Base-by-base conservation (phyloP, 1,140 invertebrate species). In the Magallana ariakensis region DNA sequence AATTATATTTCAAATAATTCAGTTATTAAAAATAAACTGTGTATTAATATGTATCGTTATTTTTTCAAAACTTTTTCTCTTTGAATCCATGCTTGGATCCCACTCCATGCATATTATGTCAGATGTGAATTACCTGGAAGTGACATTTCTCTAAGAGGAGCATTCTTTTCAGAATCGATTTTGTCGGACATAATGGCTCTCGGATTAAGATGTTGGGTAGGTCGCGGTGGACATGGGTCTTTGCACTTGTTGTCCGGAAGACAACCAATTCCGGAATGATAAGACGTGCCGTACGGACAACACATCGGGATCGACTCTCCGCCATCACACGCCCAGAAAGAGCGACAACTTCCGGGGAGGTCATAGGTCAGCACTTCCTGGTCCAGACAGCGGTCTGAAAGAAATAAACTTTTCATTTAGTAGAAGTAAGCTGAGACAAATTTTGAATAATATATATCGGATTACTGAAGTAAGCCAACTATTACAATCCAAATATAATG, bases 371-470 rank as follows among this genome's bases (percentile, higher is more conserved):
- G 58, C 15, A 88, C 60, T 5, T 83, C 62, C 62, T 19, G 86
- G n/a, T 86, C 85, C 26, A 75, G 80, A 85, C 90, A 90, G 70
- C 85, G 89, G 57, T 90, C 90, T 90, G 83, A 60, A 90, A 89
- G 87, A 88, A 89, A 87, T 75, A 83, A 83, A 87, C 82, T 75
- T 75, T 46, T 26, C 54, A 83, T 87, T 70, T 55, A 62, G 11
- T 84, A 82, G 86, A 75, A 83, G 86, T 87, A 87, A 87, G 86
- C 86, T 60, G 57, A 16, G 54, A 82, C 46, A 82, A 82, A 82
- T 15, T 54, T 82, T 11, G 8, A 26, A 26, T 75, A 11, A 13
- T 1, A 70, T 26, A 15, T 7, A 4, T 75, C 33, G 26, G 33
- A 9, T 16, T 55, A n/a, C 26, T 55, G 33, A 82, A 82, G 80